A percentile compares a stretch with the other conserved stretches of the same genome.
Evolutionary conservation across 2,888 invertebrate species (phyloP).

Genomic region (Parnassius smintheus): DNA sequence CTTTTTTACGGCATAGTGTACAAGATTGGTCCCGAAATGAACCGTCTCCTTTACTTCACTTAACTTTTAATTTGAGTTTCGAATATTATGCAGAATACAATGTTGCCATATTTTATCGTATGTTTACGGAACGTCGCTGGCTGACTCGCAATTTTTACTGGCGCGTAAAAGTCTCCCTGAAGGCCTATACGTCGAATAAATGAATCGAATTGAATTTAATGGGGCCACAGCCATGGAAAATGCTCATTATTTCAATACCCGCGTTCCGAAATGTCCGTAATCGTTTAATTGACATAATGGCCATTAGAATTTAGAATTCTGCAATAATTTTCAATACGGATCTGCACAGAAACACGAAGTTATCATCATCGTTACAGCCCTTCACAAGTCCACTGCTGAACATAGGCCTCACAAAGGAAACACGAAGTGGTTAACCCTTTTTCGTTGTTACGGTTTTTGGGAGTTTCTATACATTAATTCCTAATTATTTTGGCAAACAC

Average conservation of each 20-base stretch:
- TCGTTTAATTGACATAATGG: slow-evolving; percentile 26
- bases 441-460: slow-evolving; percentile 18
- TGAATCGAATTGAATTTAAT: slow-evolving; percentile 27
- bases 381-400: too few relatives aligned
- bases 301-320: slow-evolving; percentile 17
- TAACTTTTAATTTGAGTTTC: too few relatives aligned
- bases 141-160: slow-evolving; percentile 18
- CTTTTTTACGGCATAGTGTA: too few relatives aligned
- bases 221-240: slow-evolving; percentile 24
- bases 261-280: slow-evolving; percentile 22
- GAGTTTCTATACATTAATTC: neutral
- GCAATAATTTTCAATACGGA: slow-evolving; percentile 19
- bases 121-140: slow-evolving; percentile 8
- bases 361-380: too few relatives aligned
- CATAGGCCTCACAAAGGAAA: neutral
- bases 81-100: neutral
- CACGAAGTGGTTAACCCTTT: slow-evolving; percentile 19
- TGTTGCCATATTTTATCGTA: slow-evolving; percentile 2
- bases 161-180: slow-evolving; percentile 18
- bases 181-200: slow-evolving; percentile 24
- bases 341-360: slow-evolving; percentile 3
- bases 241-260: slow-evolving; percentile 25
- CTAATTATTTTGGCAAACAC: too few relatives aligned
- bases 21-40: too few relatives aligned
- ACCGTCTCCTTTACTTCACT: too few relatives aligned